Conservation (phyloP, 2,113 vertebrate species). For the Ictalurus punctatus region DNA sequence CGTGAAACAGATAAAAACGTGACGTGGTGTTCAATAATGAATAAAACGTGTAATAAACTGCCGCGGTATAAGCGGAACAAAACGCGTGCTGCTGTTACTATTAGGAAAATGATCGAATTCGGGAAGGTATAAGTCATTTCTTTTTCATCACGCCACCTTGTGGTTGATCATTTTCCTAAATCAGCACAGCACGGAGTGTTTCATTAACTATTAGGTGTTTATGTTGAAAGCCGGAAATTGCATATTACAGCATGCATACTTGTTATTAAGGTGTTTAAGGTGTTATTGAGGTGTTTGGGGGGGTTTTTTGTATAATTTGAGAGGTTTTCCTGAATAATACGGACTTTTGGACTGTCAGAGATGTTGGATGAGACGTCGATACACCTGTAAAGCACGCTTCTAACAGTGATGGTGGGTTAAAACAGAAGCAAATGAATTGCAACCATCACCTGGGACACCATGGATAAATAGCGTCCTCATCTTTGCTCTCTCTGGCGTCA, state of each 20-base stretch:
- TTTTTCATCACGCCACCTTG: neutral
- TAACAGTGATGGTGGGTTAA: neutral
- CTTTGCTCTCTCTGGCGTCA: slow-evolving; percentile 46
- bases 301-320: neutral
- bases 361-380: neutral
- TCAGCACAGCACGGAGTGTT: neutral
- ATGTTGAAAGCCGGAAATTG: neutral
- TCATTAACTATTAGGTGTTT: neutral
- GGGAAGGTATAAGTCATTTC: too few species aligned
- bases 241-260: too few species aligned
- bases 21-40: neutral
- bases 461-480: slow-evolving; percentile 13
- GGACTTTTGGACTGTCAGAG: neutral
- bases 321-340: neutral
- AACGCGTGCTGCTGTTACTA: too few species aligned
- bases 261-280: too few species aligned
- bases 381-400: neutral
- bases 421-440: neutral
- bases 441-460: slow-evolving; percentile 10
- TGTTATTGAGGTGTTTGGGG: too few species aligned
- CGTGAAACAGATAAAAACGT: neutral
- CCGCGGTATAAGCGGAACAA: neutral
- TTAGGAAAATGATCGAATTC: too few species aligned
- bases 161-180: neutral
- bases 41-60: neutral